phyloP scores from a whole-genome alignment of 2,888 invertebrate genomes.

The Phengaris arion region DNA sequence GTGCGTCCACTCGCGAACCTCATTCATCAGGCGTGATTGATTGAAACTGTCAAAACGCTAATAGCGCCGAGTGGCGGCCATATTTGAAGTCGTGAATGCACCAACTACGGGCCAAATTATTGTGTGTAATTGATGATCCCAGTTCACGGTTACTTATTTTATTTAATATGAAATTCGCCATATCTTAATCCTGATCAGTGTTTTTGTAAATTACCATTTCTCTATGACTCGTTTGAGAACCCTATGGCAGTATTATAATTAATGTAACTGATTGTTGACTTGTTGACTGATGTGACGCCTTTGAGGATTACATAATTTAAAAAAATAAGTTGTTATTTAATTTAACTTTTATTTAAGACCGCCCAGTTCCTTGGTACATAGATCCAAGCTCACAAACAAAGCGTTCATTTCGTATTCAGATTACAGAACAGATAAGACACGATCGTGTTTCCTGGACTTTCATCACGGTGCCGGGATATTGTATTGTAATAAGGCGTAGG shows the following conservation, averaged over 20 bases:
- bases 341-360: not conserved
- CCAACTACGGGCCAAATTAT: constrained; percentile 66
- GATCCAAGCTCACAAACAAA: constrained; percentile 16
- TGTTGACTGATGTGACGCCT: too few species aligned
- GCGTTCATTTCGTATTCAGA: constrained; percentile 28
- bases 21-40: constrained; percentile 77
- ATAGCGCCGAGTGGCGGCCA: constrained; percentile 72
- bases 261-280: too few species aligned
- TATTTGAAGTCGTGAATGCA: constrained; percentile 65
- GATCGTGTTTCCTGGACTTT: constrained; percentile 39
- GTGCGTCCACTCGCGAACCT: constrained; percentile 56
- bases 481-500: not conserved
- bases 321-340: too few species aligned
- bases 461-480: constrained; percentile 20
- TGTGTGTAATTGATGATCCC: constrained; percentile 69
- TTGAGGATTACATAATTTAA: too few species aligned
- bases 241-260: too few species aligned
- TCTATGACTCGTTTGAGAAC: too few species aligned
- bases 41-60: constrained; percentile 76
- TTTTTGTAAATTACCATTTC: too few species aligned
- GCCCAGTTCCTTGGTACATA: not conserved
- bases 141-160: constrained; percentile 69
- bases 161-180: not conserved
- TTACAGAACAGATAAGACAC: constrained; percentile 29
- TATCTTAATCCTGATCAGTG: not conserved